Base-by-base conservation (phyloP, 2,888 invertebrate species). In the Metellina segmentata region DNA sequence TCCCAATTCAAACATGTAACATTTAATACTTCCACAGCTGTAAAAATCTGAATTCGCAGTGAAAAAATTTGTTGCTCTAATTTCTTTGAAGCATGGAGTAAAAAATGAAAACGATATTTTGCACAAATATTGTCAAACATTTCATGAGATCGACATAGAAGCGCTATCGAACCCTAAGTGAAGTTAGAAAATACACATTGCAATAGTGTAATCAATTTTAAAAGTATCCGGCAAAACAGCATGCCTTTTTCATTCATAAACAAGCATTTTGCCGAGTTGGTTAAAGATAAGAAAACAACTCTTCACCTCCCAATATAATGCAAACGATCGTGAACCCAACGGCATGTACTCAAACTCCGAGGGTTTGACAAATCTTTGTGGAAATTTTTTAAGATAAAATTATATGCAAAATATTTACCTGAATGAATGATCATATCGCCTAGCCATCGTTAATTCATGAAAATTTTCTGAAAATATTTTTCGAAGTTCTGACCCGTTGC, bases 381-480 rank as follows among this genome's bases (percentile, higher is more conserved):
- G 13, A 1, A 71, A 71, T 16, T 19, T n/a, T 19, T 2, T 2
- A 71, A 75, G 49, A 5, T 34, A 48, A 19, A 34, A 13, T 8
- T 48, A 75, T 75, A 48, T 48, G 19, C 75, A 48, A 75, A 75
- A 75, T n/a, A 71, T 51, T 9, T 82, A 82, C 82, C 82, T 71
- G 49, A 51, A 82, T 19, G 82, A 82, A 71, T 82, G 70, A 72
- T 82, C 82, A 9, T 71, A 71, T 82, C 82, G 70, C 71, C 82
- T 71, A 16, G 82, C 82, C 82, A 82, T 82, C 34, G 71, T 71
- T 82, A 51, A 71, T 51, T 51, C 82, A 82, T 82, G 19, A n/a
- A 82, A 82, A 71, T 82, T 71, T 82, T 34, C n/a, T 51, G 82
- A 82, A 82, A 34, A 82, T 71, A n/a, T 34, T 48, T 51, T 51